Evolutionary conservation across 2,113 vertebrate genomes (phyloP).

Genomic region (Semnornis frantzii): DNA sequence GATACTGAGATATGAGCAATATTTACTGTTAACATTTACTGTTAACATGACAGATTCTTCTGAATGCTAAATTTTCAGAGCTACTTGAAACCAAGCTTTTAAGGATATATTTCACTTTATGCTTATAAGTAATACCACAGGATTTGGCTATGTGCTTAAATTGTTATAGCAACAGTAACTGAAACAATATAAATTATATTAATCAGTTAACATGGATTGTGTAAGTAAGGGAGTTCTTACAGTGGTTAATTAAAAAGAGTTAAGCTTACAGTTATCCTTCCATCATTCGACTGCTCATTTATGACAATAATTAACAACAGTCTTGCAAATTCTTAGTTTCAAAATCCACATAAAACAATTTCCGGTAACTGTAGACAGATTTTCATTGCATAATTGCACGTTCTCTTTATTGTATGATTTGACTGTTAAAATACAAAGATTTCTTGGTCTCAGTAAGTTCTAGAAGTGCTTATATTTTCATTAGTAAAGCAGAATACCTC

Average conservation of each 20-base stretch:
- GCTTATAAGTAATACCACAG: background rate
- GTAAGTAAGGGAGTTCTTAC: background rate
- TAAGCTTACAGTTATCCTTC: background rate
- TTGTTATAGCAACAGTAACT: background rate
- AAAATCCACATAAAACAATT: background rate
- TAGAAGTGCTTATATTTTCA: background rate
- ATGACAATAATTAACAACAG: background rate
- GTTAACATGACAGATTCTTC: background rate
- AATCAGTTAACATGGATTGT: background rate
- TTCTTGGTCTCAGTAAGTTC: background rate
- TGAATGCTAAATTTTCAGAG: background rate
- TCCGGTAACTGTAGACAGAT: background rate
- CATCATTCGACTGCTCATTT: background rate
- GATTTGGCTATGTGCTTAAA: background rate
- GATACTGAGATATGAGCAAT: background rate
- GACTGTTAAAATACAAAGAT: background rate
- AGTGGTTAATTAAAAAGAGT: background rate
- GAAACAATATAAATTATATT: background rate
- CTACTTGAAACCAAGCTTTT: background rate
- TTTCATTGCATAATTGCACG: background rate
- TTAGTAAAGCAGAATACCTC: background rate
- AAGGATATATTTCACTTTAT: background rate
- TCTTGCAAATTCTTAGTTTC: background rate
- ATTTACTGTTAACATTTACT: background rate
- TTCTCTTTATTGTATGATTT: background rate